Evolutionary conservation across 2,888 invertebrate genomes (phyloP).

Genomic region (Mactromeris polynyma): DNA sequence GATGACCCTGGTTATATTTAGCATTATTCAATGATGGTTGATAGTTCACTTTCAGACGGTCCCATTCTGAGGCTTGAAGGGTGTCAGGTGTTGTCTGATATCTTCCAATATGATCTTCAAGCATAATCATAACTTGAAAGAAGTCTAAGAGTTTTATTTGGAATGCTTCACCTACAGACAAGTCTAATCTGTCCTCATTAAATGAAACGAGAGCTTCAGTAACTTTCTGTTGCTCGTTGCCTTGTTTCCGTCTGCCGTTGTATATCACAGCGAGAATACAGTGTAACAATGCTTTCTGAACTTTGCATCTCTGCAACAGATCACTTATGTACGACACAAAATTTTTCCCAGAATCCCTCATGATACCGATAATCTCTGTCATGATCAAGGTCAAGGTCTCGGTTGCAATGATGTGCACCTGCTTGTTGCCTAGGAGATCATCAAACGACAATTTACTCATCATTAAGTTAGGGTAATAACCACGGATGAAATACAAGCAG

Average conservation of each 20-base stretch:
- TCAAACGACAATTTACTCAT: slow-evolving; percentile 90
- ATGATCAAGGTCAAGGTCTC: slow-evolving; percentile 92
- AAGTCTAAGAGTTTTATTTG: slow-evolving; percentile 88
- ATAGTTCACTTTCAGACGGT: slow-evolving; percentile 81
- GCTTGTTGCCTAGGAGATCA: slow-evolving; percentile 91
- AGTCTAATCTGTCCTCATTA: slow-evolving; percentile 89
- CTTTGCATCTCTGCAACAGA: slow-evolving; percentile 91
- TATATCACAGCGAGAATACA: slow-evolving; percentile 93
- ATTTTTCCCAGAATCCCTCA: slow-evolving; percentile 92
- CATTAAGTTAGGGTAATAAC: slow-evolving; percentile 91
- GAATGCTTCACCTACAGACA: slow-evolving; percentile 84
- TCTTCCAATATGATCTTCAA: slow-evolving; percentile 91
- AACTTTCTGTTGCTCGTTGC: slow-evolving; percentile 88
- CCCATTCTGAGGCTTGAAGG: slow-evolving; percentile 86
- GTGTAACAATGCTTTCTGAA: slow-evolving; percentile 94
- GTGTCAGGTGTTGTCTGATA: slow-evolving; percentile 55
- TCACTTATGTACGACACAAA: slow-evolving; percentile 93
- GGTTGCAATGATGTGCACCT: slow-evolving; percentile 90
- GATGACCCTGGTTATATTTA: slow-evolving; percentile 80
- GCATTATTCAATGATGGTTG: slow-evolving; percentile 80
- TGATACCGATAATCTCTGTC: slow-evolving; percentile 91
- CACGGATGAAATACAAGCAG: slow-evolving; percentile 93
- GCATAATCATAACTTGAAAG: slow-evolving; percentile 91
- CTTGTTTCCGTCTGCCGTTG: slow-evolving; percentile 83
- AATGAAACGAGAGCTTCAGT: slow-evolving; percentile 92